Base-by-base conservation (phyloP, 2,888 invertebrate species). In the Leuctra nigra region DNA sequence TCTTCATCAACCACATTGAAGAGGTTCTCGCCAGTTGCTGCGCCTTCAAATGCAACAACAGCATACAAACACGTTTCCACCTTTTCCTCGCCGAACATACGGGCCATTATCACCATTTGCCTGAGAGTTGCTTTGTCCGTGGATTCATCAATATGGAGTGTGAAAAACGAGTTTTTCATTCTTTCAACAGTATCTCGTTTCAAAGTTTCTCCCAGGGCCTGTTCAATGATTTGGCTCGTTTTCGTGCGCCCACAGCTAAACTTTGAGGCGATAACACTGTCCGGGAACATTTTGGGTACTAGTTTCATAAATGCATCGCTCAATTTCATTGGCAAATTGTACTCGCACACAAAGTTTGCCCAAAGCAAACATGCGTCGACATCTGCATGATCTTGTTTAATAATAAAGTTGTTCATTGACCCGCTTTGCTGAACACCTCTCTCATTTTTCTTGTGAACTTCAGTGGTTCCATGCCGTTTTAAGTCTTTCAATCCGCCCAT, bases 101-200 rank as follows among this genome's bases (percentile, higher is more conserved):
- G 41, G 11, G 41, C 20, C 41, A 41, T 41, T 6, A 41, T 41
- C 20, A 41, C 41, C 41, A 41, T 41, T 20, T 41, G 41, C 11
- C 41, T 41, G 14, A 14, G 20, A 11, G 41, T 41, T 11, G 41
- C 41, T 20, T 41, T 41, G 18, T 41, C 41, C 18, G 41, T 41
- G 4, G 41, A 41, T 20, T 41, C 41, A 20, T 41, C 20, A 3
- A 41, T 41, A 16, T 18, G 14, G 18, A 41, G 41, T 29, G 41
- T 41, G 20, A 41, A 41, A 41, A 20, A 41, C 18, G 14, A 11
- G 20, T 2, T 41, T 41, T 41, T 41, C 41, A 41, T 41, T 41
- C 20, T 41, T 11, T 41, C 11, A 16, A 41, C 11, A 18, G 20
- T 20, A 41, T 41, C 41, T 20, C 20, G 18, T 41, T 41, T 14